Percentiles rank a stretch among this genome's conserved stretches.
Evolutionary conservation across 92 coral and sea anemone species (phyloP).

Genomic region (Epizoanthus scotinus): DNA sequence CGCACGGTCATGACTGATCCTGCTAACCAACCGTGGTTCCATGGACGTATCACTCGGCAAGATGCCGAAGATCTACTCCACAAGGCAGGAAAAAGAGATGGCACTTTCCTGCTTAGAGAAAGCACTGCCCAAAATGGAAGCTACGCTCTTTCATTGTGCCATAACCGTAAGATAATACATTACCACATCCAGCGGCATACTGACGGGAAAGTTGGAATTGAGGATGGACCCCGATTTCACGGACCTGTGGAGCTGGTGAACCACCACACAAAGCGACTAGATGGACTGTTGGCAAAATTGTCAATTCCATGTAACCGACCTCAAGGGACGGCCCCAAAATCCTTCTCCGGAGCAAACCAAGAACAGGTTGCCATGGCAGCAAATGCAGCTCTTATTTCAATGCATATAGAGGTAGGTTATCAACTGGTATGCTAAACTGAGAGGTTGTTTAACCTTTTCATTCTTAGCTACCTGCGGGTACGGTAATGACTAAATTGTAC

Average conservation of each 20-base stretch:
- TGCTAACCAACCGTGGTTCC: conserved; percentile 70
- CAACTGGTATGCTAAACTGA: too few species aligned
- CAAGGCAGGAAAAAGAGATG: conserved; percentile 69
- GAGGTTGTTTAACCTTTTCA: too few species aligned
- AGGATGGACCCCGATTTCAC: conserved; percentile 86
- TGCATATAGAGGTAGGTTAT: conserved; percentile 58
- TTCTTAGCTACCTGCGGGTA: too few species aligned
- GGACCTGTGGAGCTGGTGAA: conserved; percentile 92
- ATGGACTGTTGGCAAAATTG: conserved; percentile 81
- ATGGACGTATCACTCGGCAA: conserved; percentile 89
- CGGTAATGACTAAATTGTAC: too few species aligned
- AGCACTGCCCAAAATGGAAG: conserved; percentile 89
- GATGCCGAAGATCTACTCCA: conserved; percentile 88
- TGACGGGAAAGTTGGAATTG: conserved; percentile 89
- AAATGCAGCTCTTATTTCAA: conserved; percentile 73
- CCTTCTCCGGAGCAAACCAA: conserved; percentile 79
- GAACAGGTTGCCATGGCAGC: conserved; percentile 86
- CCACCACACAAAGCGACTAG: conserved; percentile 72
- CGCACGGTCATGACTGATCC: conserved; percentile 39
- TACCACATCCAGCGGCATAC: conserved; percentile 92
- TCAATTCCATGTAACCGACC: conserved; percentile 77
- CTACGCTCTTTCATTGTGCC: conserved; percentile 94
- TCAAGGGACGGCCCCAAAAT: conserved; percentile 73
- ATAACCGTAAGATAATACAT: conserved; percentile 79
- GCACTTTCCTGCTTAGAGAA: conserved; percentile 83